A percentile compares a stretch with the other conserved stretches of the same genome.
These are phyloP conservation scores for Beris chalybata DNA, from an alignment of 2,888 invertebrate species.

Conservation along the genomic window DNA sequence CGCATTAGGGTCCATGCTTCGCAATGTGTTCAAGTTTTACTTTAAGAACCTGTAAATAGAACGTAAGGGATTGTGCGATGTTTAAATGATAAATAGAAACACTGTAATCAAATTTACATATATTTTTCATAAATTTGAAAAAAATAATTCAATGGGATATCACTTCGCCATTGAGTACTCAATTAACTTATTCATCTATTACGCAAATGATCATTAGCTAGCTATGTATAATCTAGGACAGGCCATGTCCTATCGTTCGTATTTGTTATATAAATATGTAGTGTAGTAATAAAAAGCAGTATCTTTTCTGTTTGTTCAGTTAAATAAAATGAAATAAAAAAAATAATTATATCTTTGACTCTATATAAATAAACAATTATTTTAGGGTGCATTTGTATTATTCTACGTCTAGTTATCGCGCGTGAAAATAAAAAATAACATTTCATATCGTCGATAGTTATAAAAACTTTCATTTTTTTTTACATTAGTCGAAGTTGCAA, in stretches of 20 bases:
- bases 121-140: slow-evolving; percentile 30
- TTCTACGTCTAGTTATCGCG: slow-evolving; percentile 2
- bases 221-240: slow-evolving; percentile 29
- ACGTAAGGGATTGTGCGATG: too few relatives aligned
- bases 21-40: too few relatives aligned
- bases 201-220: slow-evolving; percentile 32
- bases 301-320: slow-evolving; percentile 19
- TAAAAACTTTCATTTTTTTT: slow-evolving; percentile 10
- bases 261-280: slow-evolving; percentile 23
- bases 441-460: slow-evolving; percentile 20
- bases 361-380: slow-evolving; percentile 15
- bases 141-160: slow-evolving; percentile 27
- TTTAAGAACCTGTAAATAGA: too few relatives aligned
- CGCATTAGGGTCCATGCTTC: too few relatives aligned
- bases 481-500: slow-evolving; percentile 29
- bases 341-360: slow-evolving; percentile 25
- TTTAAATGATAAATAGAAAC: not conserved
- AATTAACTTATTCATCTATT: slow-evolving; percentile 26
- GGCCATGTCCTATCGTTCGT: slow-evolving; percentile 29
- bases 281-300: slow-evolving; percentile 23
- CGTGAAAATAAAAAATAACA: slow-evolving; percentile 10
- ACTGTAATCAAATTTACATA: slow-evolving; percentile 26
- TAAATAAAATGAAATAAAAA: slow-evolving; percentile 26
- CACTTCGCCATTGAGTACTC: slow-evolving; percentile 30
- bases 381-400: slow-evolving; percentile 4